Conservation (phyloP, 1,140 invertebrate genomes). For the Ceratina australensis region DNA sequence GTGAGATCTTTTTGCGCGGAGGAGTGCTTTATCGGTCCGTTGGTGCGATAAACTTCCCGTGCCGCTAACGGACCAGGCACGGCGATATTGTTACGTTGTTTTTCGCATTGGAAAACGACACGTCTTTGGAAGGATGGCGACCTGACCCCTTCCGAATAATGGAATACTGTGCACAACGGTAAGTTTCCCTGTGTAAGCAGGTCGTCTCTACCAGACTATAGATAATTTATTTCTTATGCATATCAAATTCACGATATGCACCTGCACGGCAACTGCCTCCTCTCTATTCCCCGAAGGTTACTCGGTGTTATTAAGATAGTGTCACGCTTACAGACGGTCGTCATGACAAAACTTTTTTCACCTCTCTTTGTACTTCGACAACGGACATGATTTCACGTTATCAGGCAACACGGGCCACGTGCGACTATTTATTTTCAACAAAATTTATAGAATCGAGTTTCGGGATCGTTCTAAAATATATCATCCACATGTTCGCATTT, state of each 20-base stretch:
- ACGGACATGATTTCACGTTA: constrained; percentile 17
- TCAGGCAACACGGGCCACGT: constrained; percentile 18
- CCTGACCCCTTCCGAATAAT: constrained; percentile 74
- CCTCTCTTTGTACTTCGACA: constrained; percentile 33
- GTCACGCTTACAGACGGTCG: constrained; percentile 26
- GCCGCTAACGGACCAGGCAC: constrained; percentile 28
- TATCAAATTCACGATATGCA: constrained; percentile 7
- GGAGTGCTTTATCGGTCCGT: constrained; percentile 49
- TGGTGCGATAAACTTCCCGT: constrained; percentile 23
- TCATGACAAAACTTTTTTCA: constrained; percentile 47
- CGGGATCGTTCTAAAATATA: not conserved
- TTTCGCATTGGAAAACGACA: constrained; percentile 42
- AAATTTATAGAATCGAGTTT: not conserved
- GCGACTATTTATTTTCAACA: not conserved
- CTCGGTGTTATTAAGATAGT: constrained; percentile 27
- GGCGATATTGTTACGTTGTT: constrained; percentile 41
- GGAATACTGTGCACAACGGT: constrained; percentile 72
- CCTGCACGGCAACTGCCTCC: constrained; percentile 12
- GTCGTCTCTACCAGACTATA: constrained; percentile 21
- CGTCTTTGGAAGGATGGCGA: constrained; percentile 70
- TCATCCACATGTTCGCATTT: constrained; percentile 7
- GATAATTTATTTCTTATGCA: constrained; percentile 15
- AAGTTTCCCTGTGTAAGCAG: constrained; percentile 44
- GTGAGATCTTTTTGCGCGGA: constrained; percentile 51
- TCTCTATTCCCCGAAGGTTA: constrained; percentile 33